Base-by-base conservation (phyloP, 2,113 vertebrate species). In the Hydrochoerus hydrochaeris region DNA sequence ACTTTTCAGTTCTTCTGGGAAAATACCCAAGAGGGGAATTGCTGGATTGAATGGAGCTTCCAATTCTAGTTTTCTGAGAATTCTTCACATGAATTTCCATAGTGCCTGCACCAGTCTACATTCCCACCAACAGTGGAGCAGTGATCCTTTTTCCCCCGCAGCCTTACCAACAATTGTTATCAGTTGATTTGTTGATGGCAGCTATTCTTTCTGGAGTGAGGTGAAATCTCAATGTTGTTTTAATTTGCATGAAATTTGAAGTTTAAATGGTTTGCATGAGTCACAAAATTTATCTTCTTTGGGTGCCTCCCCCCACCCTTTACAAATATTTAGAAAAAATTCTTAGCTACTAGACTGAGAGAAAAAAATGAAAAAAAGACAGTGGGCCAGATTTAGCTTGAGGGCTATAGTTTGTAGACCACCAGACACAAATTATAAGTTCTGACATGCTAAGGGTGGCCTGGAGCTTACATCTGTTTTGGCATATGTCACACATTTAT, bases 201-300 rank as follows among this genome's bases (percentile, higher is more conserved):
- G n/a, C n/a, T n/a, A n/a, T n/a, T n/a, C n/a, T n/a, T n/a, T n/a
- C n/a, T n/a, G n/a, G n/a, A n/a, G n/a, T n/a, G n/a, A n/a, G n/a
- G n/a, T n/a, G n/a, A n/a, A n/a, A n/a, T n/a, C n/a, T n/a, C n/a
- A n/a, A n/a, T n/a, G n/a, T n/a, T n/a, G n/a, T n/a, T n/a, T n/a
- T n/a, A n/a, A n/a, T n/a, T n/a, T n/a, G n/a, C n/a, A n/a, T 54
- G 49, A 92, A 75, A 91, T 90, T 35, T 85, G 17, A 94, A 80
- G 69, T 81, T 93, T 86, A 87, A 75, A n/a, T 87, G 30, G 49
- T 54, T 96, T 78, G 60, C 35, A 30, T 24, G 11, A 63, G 26
- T 60, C 80, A 82, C 20, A 88, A 83, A 96, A 75, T 93, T 13
- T 62, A 49, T 69, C 14, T 78, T 83, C 26, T 86, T 69, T 92